Conservation (phyloP, 2,113 vertebrate species). For the Baryphthengus martii region DNA sequence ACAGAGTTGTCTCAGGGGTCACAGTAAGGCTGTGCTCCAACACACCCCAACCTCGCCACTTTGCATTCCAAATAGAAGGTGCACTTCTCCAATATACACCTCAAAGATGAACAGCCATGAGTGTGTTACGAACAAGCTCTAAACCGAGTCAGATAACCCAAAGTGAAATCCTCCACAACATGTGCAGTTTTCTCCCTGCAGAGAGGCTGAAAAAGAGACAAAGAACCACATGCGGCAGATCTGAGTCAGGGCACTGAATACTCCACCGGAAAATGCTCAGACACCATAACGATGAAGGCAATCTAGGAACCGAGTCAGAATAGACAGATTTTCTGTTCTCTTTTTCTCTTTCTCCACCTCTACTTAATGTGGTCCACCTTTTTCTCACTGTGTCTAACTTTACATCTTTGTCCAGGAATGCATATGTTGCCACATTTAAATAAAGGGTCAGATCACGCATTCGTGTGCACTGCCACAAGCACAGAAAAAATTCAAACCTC, state of each 20-base stretch:
- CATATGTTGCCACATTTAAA: neutral
- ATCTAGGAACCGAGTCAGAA: conserved; percentile 17
- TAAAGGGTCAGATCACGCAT: neutral
- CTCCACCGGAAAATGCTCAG: conserved; percentile 31
- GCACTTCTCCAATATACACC: neutral
- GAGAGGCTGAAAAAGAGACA: conserved; percentile 8
- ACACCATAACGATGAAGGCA: neutral
- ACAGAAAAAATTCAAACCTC: neutral
- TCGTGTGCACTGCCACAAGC: neutral
- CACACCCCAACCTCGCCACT: rapidly evolving
- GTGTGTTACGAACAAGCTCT: neutral
- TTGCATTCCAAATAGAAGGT: neutral
- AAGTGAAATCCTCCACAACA: neutral
- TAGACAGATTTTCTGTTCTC: conserved; percentile 33
- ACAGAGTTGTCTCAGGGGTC: neutral
- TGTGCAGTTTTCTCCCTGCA: neutral
- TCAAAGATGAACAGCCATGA: neutral
- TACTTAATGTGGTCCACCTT: neutral
- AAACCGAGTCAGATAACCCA: neutral
- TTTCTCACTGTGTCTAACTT: neutral
- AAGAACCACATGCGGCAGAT: neutral
- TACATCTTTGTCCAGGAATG: neutral
- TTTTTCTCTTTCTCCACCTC: neutral
- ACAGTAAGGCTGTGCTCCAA: neutral
- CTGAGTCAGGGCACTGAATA: conserved; percentile 4